Base-by-base conservation (phyloP, 2,797 vertebrate species). In the Bryconaethiops microstoma region DNA sequence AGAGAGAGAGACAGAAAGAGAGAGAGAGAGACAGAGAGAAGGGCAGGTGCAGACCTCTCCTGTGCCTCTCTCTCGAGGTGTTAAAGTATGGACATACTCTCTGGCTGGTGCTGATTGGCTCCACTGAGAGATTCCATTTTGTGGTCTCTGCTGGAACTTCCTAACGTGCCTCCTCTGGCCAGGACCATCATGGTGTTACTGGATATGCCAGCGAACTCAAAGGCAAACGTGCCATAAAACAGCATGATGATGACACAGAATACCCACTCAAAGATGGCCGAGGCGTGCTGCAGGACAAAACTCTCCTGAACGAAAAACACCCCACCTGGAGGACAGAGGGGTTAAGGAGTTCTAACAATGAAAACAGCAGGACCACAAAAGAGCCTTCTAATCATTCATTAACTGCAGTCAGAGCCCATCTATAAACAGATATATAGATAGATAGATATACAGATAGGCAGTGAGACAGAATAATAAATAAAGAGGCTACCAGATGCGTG, bases 181-280 rank as follows among this genome's bases (percentile, higher is more conserved):
- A 95, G 88, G 42, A 95, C 93, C 88, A 95, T 89, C 75, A 96
- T 87, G 0, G 95, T 95, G 87, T 94, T 90, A 1, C 90, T 89
- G 0, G 95, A 94, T 83, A 95, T 89, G 73, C 86, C 90, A 8
- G 87, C 86, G 5, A 96, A 95, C 89, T 96, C 95, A 7, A 94
- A 94, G 62, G 93, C 92, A 65, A 96, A 96, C 0, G 95, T 95
- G 77, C 95, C 94, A 5, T 94, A 95, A 88, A 95, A 96, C 72
- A 94, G 84, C 91, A 96, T 95, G 87, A 94, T 93, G 84, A 94
- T 90, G 67, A 92, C 91, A 85, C 94, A 95, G 88, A 94, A 96
- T 79, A 94, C 48, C 95, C 95, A 96, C 89, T 96, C 95, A 0
- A 94, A 95, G 76, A 96, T 93, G 87, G 95, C 94, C 0, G 95